Conservation (phyloP, 2,113 vertebrate genomes). For the Urocitellus parryii region DNA sequence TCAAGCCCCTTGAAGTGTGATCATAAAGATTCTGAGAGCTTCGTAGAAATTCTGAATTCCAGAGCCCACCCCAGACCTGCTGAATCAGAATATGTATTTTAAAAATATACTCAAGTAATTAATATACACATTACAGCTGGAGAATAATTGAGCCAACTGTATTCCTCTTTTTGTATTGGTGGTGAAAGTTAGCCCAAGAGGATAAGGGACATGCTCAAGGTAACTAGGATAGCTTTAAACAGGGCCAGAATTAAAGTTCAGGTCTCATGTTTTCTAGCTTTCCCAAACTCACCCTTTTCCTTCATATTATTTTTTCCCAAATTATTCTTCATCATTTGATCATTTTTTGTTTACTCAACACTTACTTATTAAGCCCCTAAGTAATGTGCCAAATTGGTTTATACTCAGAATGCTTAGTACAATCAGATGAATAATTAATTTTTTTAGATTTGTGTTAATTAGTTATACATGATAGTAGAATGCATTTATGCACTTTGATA, state of each 20-base stretch:
- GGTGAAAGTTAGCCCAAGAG: neutral
- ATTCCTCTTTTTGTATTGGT: neutral
- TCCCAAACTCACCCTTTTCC: neutral
- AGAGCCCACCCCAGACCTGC: neutral
- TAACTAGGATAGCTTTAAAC: neutral
- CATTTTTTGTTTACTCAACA: conserved; percentile 14
- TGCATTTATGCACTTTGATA: no score
- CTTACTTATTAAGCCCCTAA: conserved; percentile 35
- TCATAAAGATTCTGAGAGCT: neutral
- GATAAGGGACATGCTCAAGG: neutral
- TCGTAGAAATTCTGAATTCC: neutral
- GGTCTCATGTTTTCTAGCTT: neutral
- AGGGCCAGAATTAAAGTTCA: neutral
- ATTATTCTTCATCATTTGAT: neutral
- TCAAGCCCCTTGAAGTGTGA: neutral
- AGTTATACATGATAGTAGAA: no score
- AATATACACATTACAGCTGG: neutral
- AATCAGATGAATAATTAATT: neutral
- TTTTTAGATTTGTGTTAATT: neutral
- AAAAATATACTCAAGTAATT: neutral
- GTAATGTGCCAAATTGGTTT: conserved; percentile 10
- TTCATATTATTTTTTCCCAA: neutral
- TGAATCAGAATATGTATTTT: neutral
- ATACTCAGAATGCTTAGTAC: conserved; percentile 5
- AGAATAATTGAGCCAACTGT: neutral